A percentile compares a stretch with the other conserved stretches of the same genome.
These are phyloP conservation scores for Daktulosphaira vitifoliae DNA, from an alignment of 1,140 invertebrate genomes.

Conservation along the genomic window DNA sequence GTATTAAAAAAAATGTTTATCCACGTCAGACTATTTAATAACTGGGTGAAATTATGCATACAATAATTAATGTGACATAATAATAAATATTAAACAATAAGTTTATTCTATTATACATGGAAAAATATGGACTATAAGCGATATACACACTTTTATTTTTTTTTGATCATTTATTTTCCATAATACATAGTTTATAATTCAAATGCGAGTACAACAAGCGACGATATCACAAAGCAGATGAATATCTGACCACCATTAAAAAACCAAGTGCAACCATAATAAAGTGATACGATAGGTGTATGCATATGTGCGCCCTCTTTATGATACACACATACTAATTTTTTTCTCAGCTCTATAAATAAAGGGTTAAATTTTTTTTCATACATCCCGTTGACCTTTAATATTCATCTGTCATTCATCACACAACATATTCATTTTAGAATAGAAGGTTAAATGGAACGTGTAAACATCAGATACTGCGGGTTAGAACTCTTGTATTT, in stretches of 20 bases:
- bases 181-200: neutral
- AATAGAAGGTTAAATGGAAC: no score
- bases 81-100: neutral
- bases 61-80: constrained; percentile 16
- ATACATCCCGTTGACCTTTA: constrained; percentile 7
- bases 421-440: no score
- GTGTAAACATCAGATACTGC: no score
- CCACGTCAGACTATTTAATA: constrained; percentile 6
- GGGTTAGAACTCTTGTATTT: no score
- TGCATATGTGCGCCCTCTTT: constrained; percentile 12
- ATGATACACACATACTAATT: neutral
- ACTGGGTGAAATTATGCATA: constrained; percentile 7
- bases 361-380: constrained; percentile 21
- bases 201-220: neutral
- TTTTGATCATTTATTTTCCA: constrained; percentile 27
- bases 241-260: constrained; percentile 32
- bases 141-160: neutral
- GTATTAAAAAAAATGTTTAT: no score
- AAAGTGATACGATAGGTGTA: constrained; percentile 21
- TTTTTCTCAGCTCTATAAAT: constrained; percentile 15
- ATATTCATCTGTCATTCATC: constrained; percentile 20
- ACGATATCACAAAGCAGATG: constrained; percentile 12
- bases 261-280: constrained; percentile 13
- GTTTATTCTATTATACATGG: neutral
- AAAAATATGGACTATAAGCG: neutral